Conservation (phyloP, 2,113 vertebrate genomes). For the Erythrolamprus reginae region DNA sequence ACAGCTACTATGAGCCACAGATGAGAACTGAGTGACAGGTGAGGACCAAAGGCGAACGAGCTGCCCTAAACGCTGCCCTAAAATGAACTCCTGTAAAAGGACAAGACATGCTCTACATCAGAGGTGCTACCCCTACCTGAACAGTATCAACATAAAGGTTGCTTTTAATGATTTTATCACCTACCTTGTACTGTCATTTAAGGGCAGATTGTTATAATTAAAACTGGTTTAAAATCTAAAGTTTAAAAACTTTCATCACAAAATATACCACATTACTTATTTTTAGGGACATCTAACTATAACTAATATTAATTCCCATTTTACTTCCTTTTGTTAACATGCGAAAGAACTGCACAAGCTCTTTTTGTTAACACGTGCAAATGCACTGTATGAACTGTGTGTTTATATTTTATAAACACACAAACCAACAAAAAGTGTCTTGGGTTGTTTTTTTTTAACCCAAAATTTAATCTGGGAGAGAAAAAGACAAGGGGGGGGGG, state of each 20-base stretch:
- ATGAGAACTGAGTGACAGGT: too few relatives aligned
- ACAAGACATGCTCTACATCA: too few relatives aligned
- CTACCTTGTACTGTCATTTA: not conserved
- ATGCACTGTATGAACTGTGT: slow-evolving; percentile 25
- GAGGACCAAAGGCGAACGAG: too few relatives aligned
- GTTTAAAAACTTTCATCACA: slow-evolving; percentile 21
- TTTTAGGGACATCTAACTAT: slow-evolving; percentile 34
- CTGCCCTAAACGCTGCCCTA: too few relatives aligned
- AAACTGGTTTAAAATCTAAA: slow-evolving; percentile 3
- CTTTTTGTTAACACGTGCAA: slow-evolving; percentile 31
- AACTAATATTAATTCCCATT: not conserved
- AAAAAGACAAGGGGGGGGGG: not conserved
- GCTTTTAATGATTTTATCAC: slow-evolving; percentile 12
- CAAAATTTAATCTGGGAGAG: slow-evolving; percentile 44
- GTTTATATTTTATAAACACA: slow-evolving; percentile 22
- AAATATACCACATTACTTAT: slow-evolving; percentile 24
- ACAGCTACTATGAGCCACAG: too few relatives aligned
- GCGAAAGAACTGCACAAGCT: slow-evolving; percentile 23
- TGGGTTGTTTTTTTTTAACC: slow-evolving; percentile 37
- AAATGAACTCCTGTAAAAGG: too few relatives aligned
- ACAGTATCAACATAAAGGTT: not conserved
- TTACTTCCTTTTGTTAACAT: slow-evolving; percentile 24
- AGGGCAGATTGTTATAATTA: slow-evolving; percentile 20
- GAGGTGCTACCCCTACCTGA: too few relatives aligned
- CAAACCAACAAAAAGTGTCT: slow-evolving; percentile 15